A percentile compares a stretch with the other conserved stretches of the same genome.
Conservation (phyloP, 2,888 invertebrate species). For the Scaptomyza reducta region DNA sequence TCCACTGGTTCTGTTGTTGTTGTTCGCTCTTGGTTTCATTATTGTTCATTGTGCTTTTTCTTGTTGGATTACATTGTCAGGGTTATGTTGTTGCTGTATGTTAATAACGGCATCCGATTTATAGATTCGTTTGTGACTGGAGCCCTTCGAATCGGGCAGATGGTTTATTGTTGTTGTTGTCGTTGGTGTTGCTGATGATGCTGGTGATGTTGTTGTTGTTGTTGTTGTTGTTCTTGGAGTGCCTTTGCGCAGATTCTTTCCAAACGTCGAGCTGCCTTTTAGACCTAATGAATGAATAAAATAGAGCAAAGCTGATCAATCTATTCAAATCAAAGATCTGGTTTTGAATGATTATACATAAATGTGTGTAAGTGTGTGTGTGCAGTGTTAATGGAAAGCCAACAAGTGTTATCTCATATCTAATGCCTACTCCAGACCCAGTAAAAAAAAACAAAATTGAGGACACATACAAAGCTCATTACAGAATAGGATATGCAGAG, state of each 20-base stretch:
- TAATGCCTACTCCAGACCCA: slow-evolving; percentile 27
- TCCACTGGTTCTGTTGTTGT: slow-evolving; percentile 83
- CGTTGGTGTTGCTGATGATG: slow-evolving; percentile 41
- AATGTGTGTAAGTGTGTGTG: slow-evolving; percentile 19
- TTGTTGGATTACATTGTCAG: slow-evolving; percentile 49
- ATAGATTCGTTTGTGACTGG: slow-evolving; percentile 67
- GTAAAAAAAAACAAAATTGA: slow-evolving; percentile 3
- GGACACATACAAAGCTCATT: slow-evolving; percentile 2
- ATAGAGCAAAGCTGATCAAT: background rate
- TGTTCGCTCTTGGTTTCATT: slow-evolving; percentile 50
- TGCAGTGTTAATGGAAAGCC: slow-evolving; percentile 29
- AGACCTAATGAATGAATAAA: slow-evolving; percentile 71
- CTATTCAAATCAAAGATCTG: too few relatives aligned
- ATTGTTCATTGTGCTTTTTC: slow-evolving; percentile 76
- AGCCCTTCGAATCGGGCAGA: slow-evolving; percentile 48
- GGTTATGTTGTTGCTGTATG: slow-evolving; percentile 59
- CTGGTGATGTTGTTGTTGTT: slow-evolving; percentile 54
- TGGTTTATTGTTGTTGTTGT: slow-evolving; percentile 22
- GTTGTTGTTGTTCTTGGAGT: slow-evolving; percentile 59
- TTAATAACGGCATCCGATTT: slow-evolving; percentile 73
- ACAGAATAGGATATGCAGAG: slow-evolving; percentile 3
- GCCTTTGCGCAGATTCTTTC: slow-evolving; percentile 80
- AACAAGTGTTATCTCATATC: slow-evolving; percentile 23
- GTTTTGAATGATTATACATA: background rate
- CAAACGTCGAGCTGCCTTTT: slow-evolving; percentile 80